Evolutionary conservation across 2,113 vertebrate species (phyloP), one percentile per base, ranked within the genome.

Genomic region (Phrynosoma blainvillii): DNA sequence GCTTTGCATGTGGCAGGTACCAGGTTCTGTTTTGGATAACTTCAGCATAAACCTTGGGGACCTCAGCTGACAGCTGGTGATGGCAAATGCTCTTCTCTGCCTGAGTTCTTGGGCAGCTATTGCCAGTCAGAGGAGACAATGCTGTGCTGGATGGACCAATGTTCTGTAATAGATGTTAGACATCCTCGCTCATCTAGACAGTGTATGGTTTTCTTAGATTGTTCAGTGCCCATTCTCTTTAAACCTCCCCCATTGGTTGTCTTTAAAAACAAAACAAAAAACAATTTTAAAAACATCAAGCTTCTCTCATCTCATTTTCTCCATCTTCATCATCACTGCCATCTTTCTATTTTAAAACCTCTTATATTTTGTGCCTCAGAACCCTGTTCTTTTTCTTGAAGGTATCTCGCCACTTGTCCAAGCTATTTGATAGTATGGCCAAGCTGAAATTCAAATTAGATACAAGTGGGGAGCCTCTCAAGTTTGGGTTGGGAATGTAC

Each of bases 401-500:
- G 97, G 97, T 97, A 86, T 95, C 94, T 73, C 95, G 91, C 14
- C 97, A 97, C 68, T 85, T 97, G 84, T 90, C 95, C 0, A 97
- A 97, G 81, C 92, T 97, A 36, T 97, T 96, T 0, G 97, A 97
- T 87, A 97, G 96, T 9, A 76, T 97, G 80, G 96, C 96, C 30
- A 96, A 93, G 8, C 93, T 97, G 32, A 92, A 95, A 90, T 97
- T 97, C 91, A 92, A 6, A 42, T 80, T 70, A 1, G 85, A 82
- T 0, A 11, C 59, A 0, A 2, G 65, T 0, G 70, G 82, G 14
- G 88, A 93, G 16, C 92, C 95, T 0, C 21, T 91, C 89, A 97
- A 96, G 77, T 0, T 90, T 0, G 95, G 90, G 20, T 14, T 93
- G 8, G 97, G 97, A 20, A 97, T 97, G 97, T 96, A 95, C 93